Percentiles rank a stretch among this genome's conserved stretches.
Evolutionary conservation across 2,797 vertebrate genomes (phyloP).

Genomic region (Chelon labrosus): DNA sequence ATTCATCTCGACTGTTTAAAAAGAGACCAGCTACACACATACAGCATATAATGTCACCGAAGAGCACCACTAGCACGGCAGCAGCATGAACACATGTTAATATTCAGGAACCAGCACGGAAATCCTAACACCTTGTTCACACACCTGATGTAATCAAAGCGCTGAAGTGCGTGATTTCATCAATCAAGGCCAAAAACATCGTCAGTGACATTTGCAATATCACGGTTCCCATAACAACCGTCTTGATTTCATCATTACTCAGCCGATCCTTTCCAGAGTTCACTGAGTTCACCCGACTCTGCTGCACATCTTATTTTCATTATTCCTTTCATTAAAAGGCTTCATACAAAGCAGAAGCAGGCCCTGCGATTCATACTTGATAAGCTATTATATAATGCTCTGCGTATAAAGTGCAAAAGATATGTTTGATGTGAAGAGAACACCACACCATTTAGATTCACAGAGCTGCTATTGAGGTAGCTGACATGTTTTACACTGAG

Average conservation of each 20-base stretch:
- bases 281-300: conserved; percentile 24
- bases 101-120: conserved; percentile 2
- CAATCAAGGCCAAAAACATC: conserved; percentile 62
- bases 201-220: conserved; percentile 72
- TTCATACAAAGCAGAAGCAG: conserved; percentile 25
- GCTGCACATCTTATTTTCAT: conserved; percentile 25
- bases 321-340: conserved; percentile 36
- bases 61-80: background rate
- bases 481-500: no score
- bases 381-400: conserved; percentile 3
- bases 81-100: conserved; percentile 7
- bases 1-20: conserved; percentile 13
- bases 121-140: background rate
- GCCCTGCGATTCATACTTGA: conserved; percentile 10
- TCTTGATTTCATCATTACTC: conserved; percentile 50
- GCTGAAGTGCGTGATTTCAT: conserved; percentile 49
- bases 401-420: background rate
- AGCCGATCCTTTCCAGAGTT: conserved; percentile 37
- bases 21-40: background rate
- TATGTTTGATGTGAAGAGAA: no score
- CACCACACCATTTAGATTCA: no score
- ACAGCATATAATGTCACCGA: background rate
- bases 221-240: conserved; percentile 77
- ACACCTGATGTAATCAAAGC: conserved; percentile 28
- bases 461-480: no score